phyloP scores from a whole-genome alignment of 2,888 invertebrate species.

The Andrena marginata region DNA sequence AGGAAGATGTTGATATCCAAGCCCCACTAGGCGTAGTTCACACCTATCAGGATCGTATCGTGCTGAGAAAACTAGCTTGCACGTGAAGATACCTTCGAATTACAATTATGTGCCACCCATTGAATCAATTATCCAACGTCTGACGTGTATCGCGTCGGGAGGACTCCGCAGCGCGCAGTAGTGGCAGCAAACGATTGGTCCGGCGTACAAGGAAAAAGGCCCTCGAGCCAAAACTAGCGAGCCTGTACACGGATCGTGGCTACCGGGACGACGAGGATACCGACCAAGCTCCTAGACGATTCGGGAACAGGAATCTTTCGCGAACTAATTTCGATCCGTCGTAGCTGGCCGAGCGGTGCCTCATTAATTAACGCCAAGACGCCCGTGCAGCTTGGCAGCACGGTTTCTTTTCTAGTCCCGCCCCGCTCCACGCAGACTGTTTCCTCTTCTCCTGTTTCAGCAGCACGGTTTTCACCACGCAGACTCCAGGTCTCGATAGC shows the following conservation, averaged over 20 bases:
- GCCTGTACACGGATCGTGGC: too few relatives aligned
- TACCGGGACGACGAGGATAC: neutral
- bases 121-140: too few relatives aligned
- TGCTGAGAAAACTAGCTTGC: neutral
- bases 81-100: too few relatives aligned
- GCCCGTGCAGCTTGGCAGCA: neutral
- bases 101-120: too few relatives aligned
- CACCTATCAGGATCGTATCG: neutral
- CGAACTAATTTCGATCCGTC: slow-evolving; percentile 5
- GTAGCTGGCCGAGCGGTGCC: neutral
- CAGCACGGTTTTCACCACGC: slow-evolving; percentile 63
- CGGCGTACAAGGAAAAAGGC: neutral
- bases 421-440: slow-evolving; percentile 24
- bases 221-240: neutral
- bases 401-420: slow-evolving; percentile 13
- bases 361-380: slow-evolving; percentile 37
- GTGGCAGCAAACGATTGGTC: neutral
- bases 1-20: slow-evolving; percentile 7
- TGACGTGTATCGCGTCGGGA: neutral
- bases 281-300: neutral
- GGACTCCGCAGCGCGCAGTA: neutral
- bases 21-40: slow-evolving; percentile 11
- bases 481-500: slow-evolving; percentile 76
- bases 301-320: neutral
- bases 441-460: slow-evolving; percentile 22